Evolutionary conservation across 2,113 vertebrate species (phyloP).

Genomic region (Sylvilagus bachmani): DNA sequence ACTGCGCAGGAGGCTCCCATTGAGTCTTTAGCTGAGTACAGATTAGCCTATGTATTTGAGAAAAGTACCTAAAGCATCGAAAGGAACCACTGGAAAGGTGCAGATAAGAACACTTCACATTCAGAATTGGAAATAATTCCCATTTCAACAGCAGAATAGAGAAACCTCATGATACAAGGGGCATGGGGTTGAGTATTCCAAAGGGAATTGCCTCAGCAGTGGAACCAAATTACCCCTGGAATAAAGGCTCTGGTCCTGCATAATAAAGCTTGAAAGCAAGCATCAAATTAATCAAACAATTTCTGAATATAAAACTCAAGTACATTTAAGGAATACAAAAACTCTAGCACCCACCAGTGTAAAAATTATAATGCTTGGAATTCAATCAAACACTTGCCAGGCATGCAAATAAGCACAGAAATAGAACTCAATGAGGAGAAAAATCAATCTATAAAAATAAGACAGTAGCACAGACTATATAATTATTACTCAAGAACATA

Average conservation of each 20-base stretch:
- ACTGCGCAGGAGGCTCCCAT: not conserved
- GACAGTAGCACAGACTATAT: not conserved
- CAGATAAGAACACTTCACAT: not conserved
- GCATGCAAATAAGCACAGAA: not conserved
- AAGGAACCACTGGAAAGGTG: constrained; percentile 15
- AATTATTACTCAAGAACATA: not conserved
- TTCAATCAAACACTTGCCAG: not conserved
- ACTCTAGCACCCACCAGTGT: not conserved
- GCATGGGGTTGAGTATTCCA: not conserved
- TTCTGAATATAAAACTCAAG: not conserved
- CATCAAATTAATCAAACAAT: not conserved
- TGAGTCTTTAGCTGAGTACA: not conserved
- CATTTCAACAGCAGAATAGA: constrained; percentile 29
- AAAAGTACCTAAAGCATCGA: not conserved
- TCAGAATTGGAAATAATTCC: not conserved
- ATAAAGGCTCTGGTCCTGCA: not conserved
- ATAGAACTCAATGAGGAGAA: not conserved
- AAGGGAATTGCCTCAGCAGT: not conserved
- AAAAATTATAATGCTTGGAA: not conserved
- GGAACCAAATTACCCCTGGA: not conserved
- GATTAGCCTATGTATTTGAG: not conserved
- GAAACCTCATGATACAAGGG: not conserved
- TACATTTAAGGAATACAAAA: not conserved
- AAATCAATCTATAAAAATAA: not conserved
- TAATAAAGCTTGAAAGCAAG: not conserved